Percentiles rank a stretch among this genome's conserved stretches.
Evolutionary conservation across 2,797 vertebrate species (phyloP).

Genomic region (Artibeus lituratus): DNA sequence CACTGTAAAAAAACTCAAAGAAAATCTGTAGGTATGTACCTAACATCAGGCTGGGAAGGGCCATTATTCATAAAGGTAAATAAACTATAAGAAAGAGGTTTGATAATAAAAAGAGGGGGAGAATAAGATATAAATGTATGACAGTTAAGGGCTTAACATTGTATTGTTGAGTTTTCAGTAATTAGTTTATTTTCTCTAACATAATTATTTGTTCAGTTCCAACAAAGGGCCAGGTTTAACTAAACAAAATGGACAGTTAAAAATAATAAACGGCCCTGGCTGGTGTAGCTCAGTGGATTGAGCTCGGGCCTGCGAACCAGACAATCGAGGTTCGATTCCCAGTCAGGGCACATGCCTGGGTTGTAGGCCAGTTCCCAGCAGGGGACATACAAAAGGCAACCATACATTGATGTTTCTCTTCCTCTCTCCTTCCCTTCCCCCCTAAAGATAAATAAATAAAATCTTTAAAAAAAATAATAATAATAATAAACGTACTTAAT

Average conservation of each 20-base stretch:
- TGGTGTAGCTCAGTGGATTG: no score
- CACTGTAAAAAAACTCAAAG: background rate
- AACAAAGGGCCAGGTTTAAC: conserved; percentile 24
- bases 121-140: background rate
- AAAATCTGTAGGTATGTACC: background rate
- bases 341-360: no score
- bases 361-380: no score
- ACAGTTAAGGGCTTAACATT: background rate
- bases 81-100: background rate
- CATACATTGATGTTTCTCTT: no score
- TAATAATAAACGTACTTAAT: background rate
- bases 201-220: conserved; percentile 25
- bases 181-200: conserved; percentile 10
- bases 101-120: background rate
- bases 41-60: background rate
- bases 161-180: background rate
- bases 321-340: no score
- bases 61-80: background rate
- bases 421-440: no score
- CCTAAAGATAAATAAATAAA: no score
- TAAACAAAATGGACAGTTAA: background rate
- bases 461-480: background rate
- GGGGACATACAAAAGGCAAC: no score
- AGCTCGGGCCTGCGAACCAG: no score
- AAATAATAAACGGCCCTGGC: background rate